Percentiles rank a stretch among this genome's conserved stretches.
Conservation (phyloP, 2,888 invertebrate species). For the Tipula vernalis region DNA sequence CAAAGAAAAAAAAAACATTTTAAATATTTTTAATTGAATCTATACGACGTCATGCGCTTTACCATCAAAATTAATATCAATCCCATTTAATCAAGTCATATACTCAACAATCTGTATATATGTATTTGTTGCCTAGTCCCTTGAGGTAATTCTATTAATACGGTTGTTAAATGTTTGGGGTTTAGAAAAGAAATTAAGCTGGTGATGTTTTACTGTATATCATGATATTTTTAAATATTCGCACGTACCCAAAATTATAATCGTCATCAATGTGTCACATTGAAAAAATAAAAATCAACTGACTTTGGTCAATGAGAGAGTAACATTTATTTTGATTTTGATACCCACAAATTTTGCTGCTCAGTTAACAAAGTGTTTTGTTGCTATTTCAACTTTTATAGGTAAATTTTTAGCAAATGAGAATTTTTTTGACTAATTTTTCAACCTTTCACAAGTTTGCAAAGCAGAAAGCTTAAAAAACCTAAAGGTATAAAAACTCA, state of each 20-base stretch:
- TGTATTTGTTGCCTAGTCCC: neutral
- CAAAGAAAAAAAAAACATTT: too few species aligned
- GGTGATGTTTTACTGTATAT: neutral
- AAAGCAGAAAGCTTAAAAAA: too few species aligned
- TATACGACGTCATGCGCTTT: neutral
- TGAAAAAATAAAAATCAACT: neutral
- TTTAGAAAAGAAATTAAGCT: neutral
- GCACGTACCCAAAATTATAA: neutral
- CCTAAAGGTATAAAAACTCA: too few species aligned
- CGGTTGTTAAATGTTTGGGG: neutral
- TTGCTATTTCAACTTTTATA: too few species aligned
- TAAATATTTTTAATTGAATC: too few species aligned
- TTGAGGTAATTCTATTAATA: neutral
- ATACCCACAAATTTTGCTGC: neutral
- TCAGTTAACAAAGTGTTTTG: neutral
- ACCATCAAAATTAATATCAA: neutral
- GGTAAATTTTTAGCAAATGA: too few species aligned
- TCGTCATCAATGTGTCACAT: neutral
- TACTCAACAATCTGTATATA: neutral
- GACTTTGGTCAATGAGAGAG: neutral
- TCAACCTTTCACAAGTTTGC: too few species aligned
- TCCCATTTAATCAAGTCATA: neutral
- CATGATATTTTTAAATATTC: neutral
- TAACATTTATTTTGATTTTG: neutral
- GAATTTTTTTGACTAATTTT: too few species aligned